A percentile compares a stretch with the other conserved stretches of the same genome.
These are phyloP conservation scores for Neomorphus geoffroyi DNA, from an alignment of 2,797 vertebrate species.

Conservation along the genomic window DNA sequence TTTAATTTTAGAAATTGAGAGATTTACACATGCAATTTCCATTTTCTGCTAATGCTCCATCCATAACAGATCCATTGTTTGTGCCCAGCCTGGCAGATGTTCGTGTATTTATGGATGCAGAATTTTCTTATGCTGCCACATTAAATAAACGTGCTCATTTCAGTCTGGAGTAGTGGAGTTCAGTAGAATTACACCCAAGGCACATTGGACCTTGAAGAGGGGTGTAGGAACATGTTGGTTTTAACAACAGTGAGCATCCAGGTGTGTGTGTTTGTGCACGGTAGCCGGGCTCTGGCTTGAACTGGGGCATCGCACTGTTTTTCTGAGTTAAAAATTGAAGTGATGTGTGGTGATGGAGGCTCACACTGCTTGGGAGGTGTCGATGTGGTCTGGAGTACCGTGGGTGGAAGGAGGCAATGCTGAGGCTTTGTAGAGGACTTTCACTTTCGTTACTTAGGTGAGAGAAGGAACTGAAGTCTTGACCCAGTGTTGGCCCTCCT, in stretches of 20 bases:
- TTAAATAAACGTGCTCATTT: neutral
- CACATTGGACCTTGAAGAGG: neutral
- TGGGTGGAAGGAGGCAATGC: neutral
- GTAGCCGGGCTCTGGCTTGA: neutral
- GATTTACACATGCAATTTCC: neutral
- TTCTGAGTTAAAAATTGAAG: neutral
- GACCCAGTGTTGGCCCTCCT: neutral
- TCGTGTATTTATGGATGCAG: conserved; percentile 3
- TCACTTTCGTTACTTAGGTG: accelerated
- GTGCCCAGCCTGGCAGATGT: conserved; percentile 1
- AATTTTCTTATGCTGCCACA: neutral
- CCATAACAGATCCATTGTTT: neutral
- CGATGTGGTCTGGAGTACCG: neutral
- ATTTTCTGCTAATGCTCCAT: neutral
- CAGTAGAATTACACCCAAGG: neutral
- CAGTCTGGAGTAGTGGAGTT: neutral
- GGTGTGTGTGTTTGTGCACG: neutral
- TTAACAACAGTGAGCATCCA: neutral
- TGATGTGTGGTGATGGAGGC: neutral
- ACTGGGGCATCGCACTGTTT: accelerated
- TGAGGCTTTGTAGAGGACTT: neutral
- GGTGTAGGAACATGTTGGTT: neutral
- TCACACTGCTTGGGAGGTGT: accelerated
- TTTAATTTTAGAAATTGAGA: neutral
- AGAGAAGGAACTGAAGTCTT: neutral